Percentiles rank a stretch among this genome's conserved stretches.
These are phyloP conservation scores for Buteo buteo DNA, from an alignment of 2,113 vertebrate genomes.

Conservation along the genomic window DNA sequence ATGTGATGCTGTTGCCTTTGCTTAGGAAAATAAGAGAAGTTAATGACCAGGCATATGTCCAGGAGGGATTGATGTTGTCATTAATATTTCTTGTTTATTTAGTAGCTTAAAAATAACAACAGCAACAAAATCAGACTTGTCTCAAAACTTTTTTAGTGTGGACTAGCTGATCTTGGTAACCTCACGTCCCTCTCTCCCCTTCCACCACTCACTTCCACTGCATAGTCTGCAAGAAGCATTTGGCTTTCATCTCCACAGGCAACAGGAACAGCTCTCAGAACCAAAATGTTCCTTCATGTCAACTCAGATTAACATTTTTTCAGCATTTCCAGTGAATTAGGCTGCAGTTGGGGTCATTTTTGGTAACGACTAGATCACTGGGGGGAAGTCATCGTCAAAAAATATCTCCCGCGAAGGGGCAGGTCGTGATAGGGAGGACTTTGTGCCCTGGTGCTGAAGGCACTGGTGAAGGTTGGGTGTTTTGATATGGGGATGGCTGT, in stretches of 20 bases:
- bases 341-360: background rate
- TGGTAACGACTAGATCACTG: background rate
- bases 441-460: background rate
- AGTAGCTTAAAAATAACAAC: constrained; percentile 4
- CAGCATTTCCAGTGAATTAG: background rate
- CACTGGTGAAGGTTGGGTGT: background rate
- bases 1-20: constrained; percentile 50
- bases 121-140: background rate
- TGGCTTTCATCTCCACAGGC: background rate
- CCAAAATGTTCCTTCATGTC: background rate
- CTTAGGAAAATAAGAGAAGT: constrained; percentile 62
- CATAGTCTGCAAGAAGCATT: background rate
- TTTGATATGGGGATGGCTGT: background rate
- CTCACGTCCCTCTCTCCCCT: background rate
- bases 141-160: background rate
- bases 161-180: background rate
- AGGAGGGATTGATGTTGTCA: background rate
- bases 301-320: background rate
- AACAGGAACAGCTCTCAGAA: background rate
- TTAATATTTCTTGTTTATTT: constrained; percentile 50
- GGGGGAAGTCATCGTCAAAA: background rate
- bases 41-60: constrained; percentile 29
- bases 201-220: background rate
- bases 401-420: background rate
- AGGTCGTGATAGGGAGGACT: background rate